phyloP scores from a whole-genome alignment of 2,113 vertebrate species.

The Bothrops jararaca region DNA sequence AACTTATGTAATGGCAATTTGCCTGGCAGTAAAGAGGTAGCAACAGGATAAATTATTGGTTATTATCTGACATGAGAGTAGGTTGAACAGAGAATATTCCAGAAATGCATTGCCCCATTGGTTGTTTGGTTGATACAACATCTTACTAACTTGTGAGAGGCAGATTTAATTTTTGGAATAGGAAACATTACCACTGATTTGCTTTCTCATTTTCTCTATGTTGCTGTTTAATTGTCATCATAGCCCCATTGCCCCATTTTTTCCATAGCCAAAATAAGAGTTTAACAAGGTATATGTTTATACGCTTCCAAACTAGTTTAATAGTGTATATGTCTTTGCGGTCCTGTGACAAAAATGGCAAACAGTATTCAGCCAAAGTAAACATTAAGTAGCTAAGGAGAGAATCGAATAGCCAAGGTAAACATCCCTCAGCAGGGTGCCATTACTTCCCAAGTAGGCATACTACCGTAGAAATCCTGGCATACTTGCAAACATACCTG shows the following conservation, averaged over 20 bases:
- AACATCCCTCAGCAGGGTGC: neutral
- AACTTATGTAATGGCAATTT: neutral
- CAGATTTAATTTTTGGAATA: neutral
- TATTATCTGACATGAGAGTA: neutral
- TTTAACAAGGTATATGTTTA: neutral
- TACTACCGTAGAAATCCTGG: neutral
- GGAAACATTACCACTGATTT: neutral
- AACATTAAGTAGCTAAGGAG: neutral
- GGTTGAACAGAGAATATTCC: neutral
- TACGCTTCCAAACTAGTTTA: neutral
- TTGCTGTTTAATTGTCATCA: neutral
- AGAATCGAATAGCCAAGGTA: neutral
- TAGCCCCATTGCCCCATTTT: neutral
- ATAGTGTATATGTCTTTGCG: neutral
- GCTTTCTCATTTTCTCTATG: accelerated
- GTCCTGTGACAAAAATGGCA: neutral
- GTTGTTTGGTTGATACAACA: neutral
- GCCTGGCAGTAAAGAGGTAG: neutral
- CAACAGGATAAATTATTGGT: neutral
- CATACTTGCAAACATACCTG: too few relatives aligned
- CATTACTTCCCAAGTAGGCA: neutral
- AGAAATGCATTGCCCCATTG: neutral
- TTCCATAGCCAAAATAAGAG: neutral
- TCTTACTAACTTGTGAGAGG: neutral
- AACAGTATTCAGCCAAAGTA: neutral